Evolutionary conservation across 1,140 invertebrate species (phyloP).

Genomic region (Phymastichus coffea): DNA sequence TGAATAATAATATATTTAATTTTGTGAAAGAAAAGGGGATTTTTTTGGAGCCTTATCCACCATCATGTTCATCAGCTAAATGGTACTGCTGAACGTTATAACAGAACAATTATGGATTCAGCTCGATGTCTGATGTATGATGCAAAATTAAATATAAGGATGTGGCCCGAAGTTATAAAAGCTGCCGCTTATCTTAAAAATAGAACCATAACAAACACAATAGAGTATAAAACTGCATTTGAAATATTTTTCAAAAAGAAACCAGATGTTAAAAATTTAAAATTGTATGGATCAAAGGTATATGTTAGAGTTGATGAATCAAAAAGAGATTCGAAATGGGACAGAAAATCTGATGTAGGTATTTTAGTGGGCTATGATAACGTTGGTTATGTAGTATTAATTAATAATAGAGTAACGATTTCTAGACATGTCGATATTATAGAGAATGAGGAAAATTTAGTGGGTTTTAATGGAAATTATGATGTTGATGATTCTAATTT

Average conservation of each 20-base stretch:
- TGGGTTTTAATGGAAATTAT: neutral
- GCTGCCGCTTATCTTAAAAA: conserved; percentile 2
- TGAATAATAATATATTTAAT: conserved; percentile 2
- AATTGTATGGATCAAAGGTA: neutral
- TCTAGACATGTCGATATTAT: neutral
- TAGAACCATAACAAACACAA: neutral
- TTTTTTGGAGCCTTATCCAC: neutral
- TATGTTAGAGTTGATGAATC: conserved; percentile 28
- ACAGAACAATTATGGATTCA: neutral
- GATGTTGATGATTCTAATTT: neutral
- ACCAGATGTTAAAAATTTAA: neutral
- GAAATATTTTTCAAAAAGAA: neutral
- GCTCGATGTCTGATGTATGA: neutral
- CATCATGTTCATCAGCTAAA: neutral
- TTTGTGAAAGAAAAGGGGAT: neutral
- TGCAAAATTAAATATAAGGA: neutral
- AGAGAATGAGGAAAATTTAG: neutral
- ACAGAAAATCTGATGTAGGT: conserved; percentile 29
- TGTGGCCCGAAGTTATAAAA: neutral
- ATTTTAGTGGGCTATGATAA: conserved; percentile 32
- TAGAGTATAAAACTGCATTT: neutral
- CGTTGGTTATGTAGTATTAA: conserved; percentile 29
- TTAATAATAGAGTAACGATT: neutral
- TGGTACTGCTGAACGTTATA: neutral
- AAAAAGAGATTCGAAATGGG: conserved; percentile 30